These are phyloP conservation scores for Thaumatotibia leucotreta DNA, from an alignment of 1,140 invertebrate genomes.

Conservation along the genomic window DNA sequence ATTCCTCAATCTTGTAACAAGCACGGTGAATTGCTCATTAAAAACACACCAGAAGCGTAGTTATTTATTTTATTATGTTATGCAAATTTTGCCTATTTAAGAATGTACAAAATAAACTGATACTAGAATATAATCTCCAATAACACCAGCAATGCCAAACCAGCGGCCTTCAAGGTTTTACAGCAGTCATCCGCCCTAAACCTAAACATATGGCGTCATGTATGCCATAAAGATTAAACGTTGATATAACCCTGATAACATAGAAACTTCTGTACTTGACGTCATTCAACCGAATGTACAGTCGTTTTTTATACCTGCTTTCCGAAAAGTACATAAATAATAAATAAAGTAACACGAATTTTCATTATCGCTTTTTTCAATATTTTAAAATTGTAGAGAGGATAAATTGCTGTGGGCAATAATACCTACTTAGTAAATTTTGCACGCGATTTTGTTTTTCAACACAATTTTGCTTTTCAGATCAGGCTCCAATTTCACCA, in stretches of 20 bases:
- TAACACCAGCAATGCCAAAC: not conserved
- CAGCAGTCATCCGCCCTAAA: conserved; percentile 1
- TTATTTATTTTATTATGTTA: not conserved
- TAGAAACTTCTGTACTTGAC: not conserved
- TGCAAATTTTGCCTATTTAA: not conserved
- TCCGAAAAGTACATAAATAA: no score
- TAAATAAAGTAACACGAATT: no score
- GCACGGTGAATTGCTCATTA: not conserved
- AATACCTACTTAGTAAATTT: no score
- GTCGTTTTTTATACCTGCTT: no score
- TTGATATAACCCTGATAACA: conserved; percentile 12
- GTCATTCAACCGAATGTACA: not conserved
- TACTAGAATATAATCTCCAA: no score
- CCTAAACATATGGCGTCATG: not conserved
- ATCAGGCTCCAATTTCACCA: no score
- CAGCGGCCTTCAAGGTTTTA: not conserved
- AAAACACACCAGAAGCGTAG: not conserved
- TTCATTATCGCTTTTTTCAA: no score
- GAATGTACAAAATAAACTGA: not conserved
- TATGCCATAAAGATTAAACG: conserved; percentile 13
- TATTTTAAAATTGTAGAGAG: no score
- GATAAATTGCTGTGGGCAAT: no score
- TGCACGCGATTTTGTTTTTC: no score
- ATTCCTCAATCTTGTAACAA: no score
- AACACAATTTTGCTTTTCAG: no score